Base-by-base conservation (phyloP, 2,888 invertebrate genomes). In the Megaustenia siamemsis region DNA sequence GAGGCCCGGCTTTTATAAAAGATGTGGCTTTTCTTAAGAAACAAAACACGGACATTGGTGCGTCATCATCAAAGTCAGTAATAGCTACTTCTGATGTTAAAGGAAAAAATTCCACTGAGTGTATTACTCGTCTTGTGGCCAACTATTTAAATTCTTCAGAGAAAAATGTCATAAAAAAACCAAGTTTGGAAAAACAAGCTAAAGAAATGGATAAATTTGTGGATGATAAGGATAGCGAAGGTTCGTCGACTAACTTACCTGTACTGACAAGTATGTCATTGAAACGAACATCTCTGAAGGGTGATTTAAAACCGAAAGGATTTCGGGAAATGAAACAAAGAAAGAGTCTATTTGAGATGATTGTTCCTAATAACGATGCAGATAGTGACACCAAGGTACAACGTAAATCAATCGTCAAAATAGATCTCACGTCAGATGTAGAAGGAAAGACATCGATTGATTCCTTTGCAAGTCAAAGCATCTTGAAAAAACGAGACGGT, bases 321-420 rank as follows among this genome's bases (percentile, higher is more conserved):
- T 49, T 73, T 32, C 24, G 49, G 12, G 32, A 32, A 4, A 28
- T 6, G 1, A 73, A 28, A 49, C 0, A 32, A 12, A 49, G 6
- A 4, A 15, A 49, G 32, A 73, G 73, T 49, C 49, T 73, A 21
- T 73, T 73, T 32, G 73, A 73, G 73, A 49, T 73, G 73, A 32
- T 73, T 2, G 73, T 73, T 18, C 49, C 73, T 1, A 35, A 49
- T 1, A 1, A 3, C 6, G 2, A 1, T 1, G 12, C 28, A 21
- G 0, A 15, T 18, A 21, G 10, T 1, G 3, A 28, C 32, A 32
- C 4, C 4, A 35, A 49, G 18, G 1, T 73, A 3, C 28, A 32
- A 15, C 73, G 49, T 2, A 73, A 73, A 49, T 73, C 73, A 15
- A 18, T 24, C 24, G 15, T 73, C 1, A 18, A 6, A 43, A 40